phyloP scores from a whole-genome alignment of 2,888 invertebrate genomes.

The Leptinotarsa peninsularis region DNA sequence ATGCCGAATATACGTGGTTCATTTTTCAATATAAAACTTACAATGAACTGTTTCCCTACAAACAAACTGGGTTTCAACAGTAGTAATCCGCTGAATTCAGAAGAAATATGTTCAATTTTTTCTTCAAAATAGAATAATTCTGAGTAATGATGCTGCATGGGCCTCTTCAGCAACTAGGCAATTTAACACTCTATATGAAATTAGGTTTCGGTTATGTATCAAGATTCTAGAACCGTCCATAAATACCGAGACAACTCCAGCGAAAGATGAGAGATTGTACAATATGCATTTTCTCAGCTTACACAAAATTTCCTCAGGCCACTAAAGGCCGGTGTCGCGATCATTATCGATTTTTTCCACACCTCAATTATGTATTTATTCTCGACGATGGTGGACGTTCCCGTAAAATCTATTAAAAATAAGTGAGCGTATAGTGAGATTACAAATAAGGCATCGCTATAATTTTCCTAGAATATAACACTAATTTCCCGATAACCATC shows the following conservation, averaged over 20 bases:
- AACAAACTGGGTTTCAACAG: too few species aligned
- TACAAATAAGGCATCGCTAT: constrained; percentile 19
- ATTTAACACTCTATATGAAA: background rate
- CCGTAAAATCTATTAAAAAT: constrained; percentile 18
- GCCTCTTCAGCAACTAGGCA: too few species aligned
- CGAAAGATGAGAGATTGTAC: constrained; percentile 15
- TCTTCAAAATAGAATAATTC: too few species aligned
- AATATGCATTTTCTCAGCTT: constrained; percentile 6
- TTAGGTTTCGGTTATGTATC: background rate
- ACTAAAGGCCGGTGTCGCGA: background rate
- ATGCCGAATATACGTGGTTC: too few species aligned
- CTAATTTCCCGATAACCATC: constrained; percentile 30
- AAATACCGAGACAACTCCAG: background rate
- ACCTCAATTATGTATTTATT: constrained; percentile 21
- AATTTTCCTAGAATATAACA: constrained; percentile 24
- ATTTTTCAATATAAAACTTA: too few species aligned
- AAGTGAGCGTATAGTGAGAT: constrained; percentile 18
- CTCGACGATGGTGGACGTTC: constrained; percentile 13
- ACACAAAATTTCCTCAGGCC: constrained; percentile 6
- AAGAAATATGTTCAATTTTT: too few species aligned
- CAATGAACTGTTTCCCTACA: too few species aligned
- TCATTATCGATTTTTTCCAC: constrained; percentile 27
- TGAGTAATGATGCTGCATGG: too few species aligned
- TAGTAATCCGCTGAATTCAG: too few species aligned
- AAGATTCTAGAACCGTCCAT: background rate